Percentiles rank a stretch among this genome's conserved stretches.
Evolutionary conservation across 2,888 invertebrate species (phyloP).

Genomic region (Chirona hameri): DNA sequence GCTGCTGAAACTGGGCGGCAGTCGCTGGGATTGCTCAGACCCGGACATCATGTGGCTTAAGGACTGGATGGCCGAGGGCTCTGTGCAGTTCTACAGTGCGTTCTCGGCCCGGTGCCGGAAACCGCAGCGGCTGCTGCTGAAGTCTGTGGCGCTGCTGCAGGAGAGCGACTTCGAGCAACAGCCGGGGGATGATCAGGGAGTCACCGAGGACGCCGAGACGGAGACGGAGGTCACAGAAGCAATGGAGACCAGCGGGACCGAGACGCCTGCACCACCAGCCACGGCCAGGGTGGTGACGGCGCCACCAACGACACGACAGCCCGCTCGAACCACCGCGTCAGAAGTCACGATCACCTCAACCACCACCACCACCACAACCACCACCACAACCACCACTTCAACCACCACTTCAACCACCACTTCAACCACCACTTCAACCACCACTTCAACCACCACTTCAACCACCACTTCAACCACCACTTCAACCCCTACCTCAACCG

Average conservation of each 20-base stretch:
- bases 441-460: too few species aligned
- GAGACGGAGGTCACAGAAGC: not conserved
- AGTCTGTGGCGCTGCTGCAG: not conserved
- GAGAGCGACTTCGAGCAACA: not conserved
- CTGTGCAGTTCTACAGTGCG: constrained; percentile 34
- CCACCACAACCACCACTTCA: not conserved
- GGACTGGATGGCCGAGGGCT: constrained; percentile 37
- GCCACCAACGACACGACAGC: not conserved
- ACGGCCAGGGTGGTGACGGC: not conserved
- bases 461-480: too few species aligned
- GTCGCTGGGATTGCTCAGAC: constrained; percentile 65
- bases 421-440: not conserved
- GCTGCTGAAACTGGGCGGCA: constrained; percentile 59
- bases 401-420: not conserved
- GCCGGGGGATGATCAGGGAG: not conserved
- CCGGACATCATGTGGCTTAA: constrained; percentile 46
- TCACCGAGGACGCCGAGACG: not conserved
- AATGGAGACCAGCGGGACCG: not conserved
- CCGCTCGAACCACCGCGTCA: not conserved
- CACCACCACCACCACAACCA: not conserved
- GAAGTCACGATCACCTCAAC: too few species aligned
- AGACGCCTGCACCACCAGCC: not conserved
- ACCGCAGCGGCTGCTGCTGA: not conserved
- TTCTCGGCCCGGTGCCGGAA: not conserved
- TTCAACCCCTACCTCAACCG: not conserved